Evolutionary conservation across 2,888 invertebrate genomes (phyloP), one percentile per base, ranked within the genome.

Genomic region (Tinea semifulvella): DNA sequence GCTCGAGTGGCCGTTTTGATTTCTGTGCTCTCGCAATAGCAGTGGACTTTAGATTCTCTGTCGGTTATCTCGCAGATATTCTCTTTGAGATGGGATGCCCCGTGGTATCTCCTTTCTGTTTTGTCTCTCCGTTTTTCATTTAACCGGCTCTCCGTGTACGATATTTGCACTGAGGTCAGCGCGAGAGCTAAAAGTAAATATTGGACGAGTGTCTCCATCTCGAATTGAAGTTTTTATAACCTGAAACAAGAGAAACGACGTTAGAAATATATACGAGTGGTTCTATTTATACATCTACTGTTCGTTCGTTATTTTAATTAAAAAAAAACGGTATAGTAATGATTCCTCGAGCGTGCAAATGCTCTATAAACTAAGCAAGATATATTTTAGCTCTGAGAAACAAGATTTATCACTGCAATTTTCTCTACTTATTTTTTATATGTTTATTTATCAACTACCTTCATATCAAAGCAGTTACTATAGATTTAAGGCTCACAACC

Each of bases 11-110:
- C 89, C 7, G 72, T 69, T 56, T 68, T 70, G n/a, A 74, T 60
- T 47, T 80, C 80, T 16, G 80, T 79, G 42, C 74, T 83, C 55
- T 86, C 84, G 63, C 90, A 90, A 57, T 87, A 85, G 64, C 91
- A 91, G 56, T 84, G 87, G 39, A 88, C 76, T 56, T 86, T 85
- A 1, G 83, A 73, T 45, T 82, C 77, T 49, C 75, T 68, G 49
- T 73, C 74, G 40, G 82, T 73, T 54, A 84, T 81, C 58, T 84
- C 83, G 61, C 86, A 86, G 54, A 86, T 77, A 63, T 86, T 85
- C 60, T 77, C 72, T 61, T 73, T 71, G 47, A 64, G 62, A 28
- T 50, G 47, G 56, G 69, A 69, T 27, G 63, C 60, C 13, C 68
- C 57, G 50, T 76, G 72, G 57, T 70, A 65, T 53, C 73, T 62